Percentiles rank a stretch among this genome's conserved stretches.
phyloP scores from a whole-genome alignment of 2,797 vertebrate genomes.

The Ispidina lecontei region DNA sequence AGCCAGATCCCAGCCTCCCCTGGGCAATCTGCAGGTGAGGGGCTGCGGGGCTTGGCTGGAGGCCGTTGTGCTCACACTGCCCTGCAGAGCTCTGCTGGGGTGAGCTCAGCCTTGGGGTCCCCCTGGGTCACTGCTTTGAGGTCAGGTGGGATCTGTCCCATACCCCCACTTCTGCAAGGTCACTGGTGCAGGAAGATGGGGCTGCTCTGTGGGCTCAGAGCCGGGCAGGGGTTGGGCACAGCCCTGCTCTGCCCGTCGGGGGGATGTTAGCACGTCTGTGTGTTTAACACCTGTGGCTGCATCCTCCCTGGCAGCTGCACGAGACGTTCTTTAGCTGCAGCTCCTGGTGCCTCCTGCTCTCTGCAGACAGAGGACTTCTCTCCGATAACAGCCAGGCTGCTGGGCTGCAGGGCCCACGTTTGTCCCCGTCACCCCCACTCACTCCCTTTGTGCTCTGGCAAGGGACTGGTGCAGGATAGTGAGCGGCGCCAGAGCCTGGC shows the following conservation, averaged over 20 bases:
- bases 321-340: neutral
- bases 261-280: no score
- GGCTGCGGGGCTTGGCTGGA: neutral
- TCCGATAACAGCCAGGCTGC: neutral
- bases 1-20: accelerated
- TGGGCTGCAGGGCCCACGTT: neutral
- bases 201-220: neutral
- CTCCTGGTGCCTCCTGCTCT: neutral
- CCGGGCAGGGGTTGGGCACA: neutral
- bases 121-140: neutral
- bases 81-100: neutral
- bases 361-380: slow-evolving; percentile 17
- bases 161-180: accelerated
- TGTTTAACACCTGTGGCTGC: accelerated
- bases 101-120: neutral
- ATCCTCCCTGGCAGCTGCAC: neutral
- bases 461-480: neutral
- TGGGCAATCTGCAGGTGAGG: neutral
- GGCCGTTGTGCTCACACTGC: no score
- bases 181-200: neutral
- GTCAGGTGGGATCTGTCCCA: accelerated
- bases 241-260: neutral
- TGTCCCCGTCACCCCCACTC: neutral
- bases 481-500: accelerated
- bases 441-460: accelerated